Evolutionary conservation across 2,888 invertebrate species (phyloP).

Genomic region (Elaeidobius kamerunicus): DNA sequence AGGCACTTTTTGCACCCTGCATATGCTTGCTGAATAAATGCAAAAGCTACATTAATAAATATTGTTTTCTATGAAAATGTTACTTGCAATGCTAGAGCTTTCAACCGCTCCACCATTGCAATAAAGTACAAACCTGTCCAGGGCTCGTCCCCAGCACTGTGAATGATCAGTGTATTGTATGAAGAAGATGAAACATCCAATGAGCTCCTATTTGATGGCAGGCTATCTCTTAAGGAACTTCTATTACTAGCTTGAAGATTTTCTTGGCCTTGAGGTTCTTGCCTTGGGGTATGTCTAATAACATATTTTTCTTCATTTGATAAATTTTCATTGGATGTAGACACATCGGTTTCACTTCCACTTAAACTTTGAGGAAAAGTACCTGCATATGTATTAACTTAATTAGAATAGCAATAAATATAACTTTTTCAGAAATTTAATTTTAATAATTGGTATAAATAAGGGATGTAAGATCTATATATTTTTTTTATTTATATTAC

Average conservation of each 20-base stretch:
- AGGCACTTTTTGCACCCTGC: too few species aligned
- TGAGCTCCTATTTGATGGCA: constrained; percentile 63
- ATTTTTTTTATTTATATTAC: not conserved
- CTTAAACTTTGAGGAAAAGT: constrained; percentile 71
- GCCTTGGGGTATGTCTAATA: constrained; percentile 75
- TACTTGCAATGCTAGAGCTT: too few species aligned
- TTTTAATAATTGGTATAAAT: not conserved
- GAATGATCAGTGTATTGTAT: constrained; percentile 81
- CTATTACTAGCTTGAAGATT: constrained; percentile 57
- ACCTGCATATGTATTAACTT: constrained; percentile 31
- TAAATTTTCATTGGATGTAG: constrained; percentile 86
- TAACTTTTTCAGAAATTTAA: not conserved
- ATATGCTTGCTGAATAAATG: too few species aligned
- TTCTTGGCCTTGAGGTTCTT: constrained; percentile 91
- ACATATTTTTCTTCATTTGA: constrained; percentile 83
- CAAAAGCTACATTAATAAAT: too few species aligned
- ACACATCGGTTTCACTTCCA: constrained; percentile 87
- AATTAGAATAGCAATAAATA: not conserved
- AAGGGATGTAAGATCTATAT: not conserved
- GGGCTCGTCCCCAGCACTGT: constrained; percentile 69
- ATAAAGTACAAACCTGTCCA: constrained; percentile 59
- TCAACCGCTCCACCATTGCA: too few species aligned
- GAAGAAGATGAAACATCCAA: constrained; percentile 75
- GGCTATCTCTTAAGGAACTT: constrained; percentile 59
- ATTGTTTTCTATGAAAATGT: too few species aligned